Evolutionary conservation across 2,797 vertebrate genomes (phyloP).

Genomic region (Sciurus carolinensis): DNA sequence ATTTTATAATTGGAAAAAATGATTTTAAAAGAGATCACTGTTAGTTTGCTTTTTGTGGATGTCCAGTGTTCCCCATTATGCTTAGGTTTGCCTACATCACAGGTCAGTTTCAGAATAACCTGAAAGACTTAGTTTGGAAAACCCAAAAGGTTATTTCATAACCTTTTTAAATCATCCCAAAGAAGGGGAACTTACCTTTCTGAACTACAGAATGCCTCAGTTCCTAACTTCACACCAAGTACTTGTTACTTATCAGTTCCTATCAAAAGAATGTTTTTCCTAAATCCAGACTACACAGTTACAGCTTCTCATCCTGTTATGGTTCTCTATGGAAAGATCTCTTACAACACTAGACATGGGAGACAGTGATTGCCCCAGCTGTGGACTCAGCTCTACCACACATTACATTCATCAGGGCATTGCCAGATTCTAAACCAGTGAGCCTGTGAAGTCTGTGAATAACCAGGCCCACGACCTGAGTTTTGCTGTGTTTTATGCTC

Average conservation of each 20-base stretch:
- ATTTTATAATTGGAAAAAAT: constrained; percentile 46
- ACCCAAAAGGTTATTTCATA: constrained; percentile 50
- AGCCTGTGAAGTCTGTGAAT: background rate
- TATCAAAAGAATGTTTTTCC: background rate
- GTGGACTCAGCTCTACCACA: background rate
- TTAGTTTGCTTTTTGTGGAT: background rate
- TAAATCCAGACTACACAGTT: constrained; percentile 3
- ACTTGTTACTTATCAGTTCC: background rate
- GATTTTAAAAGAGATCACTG: constrained; percentile 46
- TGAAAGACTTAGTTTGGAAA: constrained; percentile 65
- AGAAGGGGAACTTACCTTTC: constrained; percentile 55
- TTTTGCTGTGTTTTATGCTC: background rate
- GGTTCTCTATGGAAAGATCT: background rate
- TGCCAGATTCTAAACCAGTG: background rate
- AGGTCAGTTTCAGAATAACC: constrained; percentile 61
- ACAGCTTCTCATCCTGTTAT: background rate
- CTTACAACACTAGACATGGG: background rate
- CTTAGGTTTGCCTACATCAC: background rate
- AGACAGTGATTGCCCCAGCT: background rate
- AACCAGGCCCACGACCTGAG: background rate
- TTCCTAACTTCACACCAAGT: constrained; percentile 49
- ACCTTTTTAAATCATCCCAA: constrained; percentile 45
- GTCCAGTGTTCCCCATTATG: constrained; percentile 1
- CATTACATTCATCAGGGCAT: background rate
- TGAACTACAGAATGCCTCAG: constrained; percentile 45